Evolutionary conservation across 2,797 vertebrate genomes (phyloP), one percentile per base, ranked within the genome.

Genomic region (Sebastes steindachneri): DNA sequence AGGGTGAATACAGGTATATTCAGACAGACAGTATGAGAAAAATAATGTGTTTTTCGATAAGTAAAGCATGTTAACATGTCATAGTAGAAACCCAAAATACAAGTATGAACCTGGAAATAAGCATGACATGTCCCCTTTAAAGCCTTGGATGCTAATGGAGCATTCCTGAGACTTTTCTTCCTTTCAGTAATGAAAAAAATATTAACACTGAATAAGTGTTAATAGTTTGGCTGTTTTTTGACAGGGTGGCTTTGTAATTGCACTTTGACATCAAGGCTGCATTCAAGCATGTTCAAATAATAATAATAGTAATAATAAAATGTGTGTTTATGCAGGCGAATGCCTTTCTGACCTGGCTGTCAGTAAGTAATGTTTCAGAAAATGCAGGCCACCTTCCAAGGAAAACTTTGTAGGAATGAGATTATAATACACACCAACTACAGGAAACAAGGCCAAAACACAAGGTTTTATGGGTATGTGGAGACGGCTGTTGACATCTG

Each of bases 401-500:
- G 19, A 77, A 28, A 85, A 81, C 31, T 83, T 77, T 76, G 9
- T n/a, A 54, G 51, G 26, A 73, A 68, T 71, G 14, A 73, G 71
- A 69, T 78, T 58, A 79, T 84, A 85, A 88, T 78, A 51, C 73
- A 57, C 68, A 65, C 26, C 53, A 71, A 8, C 66, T 76, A 17
- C 26, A 64, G 54, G 45, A 86, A 86, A 83, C 60, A 62, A 75
- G 67, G 77, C 81, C 82, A 87, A 76, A 80, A 63, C 48, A 59
- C 28, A 17, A 53, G 72, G 76, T 69, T 80, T 70, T 64, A 51
- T 71, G 75, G 23, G 19, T 79, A 51, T 28, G 54, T 28, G 45
- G 82, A 73, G 79, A 88, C 1, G 23, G 58, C 68, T 62, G 59
- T 33, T 88, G 81, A 86, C 84, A 84, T 78, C 62, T 81, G 64